These are phyloP conservation scores for Eurypyga helias DNA, from an alignment of 2,113 vertebrate species.

Conservation along the genomic window DNA sequence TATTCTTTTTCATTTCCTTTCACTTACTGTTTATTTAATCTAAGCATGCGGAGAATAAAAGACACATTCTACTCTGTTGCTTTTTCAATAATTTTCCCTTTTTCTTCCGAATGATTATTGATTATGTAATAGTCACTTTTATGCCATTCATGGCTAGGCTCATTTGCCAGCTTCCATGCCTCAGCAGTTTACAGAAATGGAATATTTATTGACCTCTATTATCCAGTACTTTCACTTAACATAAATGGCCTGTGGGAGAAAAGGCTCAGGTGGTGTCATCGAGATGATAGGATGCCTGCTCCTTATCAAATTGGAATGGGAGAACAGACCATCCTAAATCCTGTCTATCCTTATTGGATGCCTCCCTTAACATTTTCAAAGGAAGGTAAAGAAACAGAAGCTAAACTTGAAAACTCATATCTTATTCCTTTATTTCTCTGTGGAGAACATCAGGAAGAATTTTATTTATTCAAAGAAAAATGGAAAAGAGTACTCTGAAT, in stretches of 20 bases:
- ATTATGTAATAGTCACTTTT: slow-evolving; percentile 34
- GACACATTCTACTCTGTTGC: not conserved
- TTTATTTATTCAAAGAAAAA: slow-evolving; percentile 13
- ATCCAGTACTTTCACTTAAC: not conserved
- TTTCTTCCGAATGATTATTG: slow-evolving; percentile 33
- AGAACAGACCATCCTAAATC: not conserved
- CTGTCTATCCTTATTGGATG: not conserved
- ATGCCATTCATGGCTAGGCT: not conserved
- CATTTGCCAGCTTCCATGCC: not conserved
- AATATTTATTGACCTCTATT: not conserved
- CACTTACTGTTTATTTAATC: slow-evolving; percentile 35
- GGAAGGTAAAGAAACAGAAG: not conserved
- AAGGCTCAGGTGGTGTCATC: not conserved
- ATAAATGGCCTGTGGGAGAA: not conserved
- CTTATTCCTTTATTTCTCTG: not conserved
- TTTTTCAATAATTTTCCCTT: not conserved
- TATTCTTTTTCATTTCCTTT: slow-evolving; percentile 21
- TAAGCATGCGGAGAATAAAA: not conserved
- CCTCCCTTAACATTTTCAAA: not conserved
- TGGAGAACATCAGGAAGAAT: not conserved
- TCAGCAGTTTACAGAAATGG: not conserved
- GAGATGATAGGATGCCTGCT: not conserved
- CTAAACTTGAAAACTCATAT: not conserved
- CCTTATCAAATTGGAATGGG: not conserved
- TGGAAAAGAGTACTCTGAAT: not conserved